Percentiles rank a stretch among this genome's conserved stretches.
Evolutionary conservation across 1,140 invertebrate species (phyloP).

Genomic region (Watersipora subatra): DNA sequence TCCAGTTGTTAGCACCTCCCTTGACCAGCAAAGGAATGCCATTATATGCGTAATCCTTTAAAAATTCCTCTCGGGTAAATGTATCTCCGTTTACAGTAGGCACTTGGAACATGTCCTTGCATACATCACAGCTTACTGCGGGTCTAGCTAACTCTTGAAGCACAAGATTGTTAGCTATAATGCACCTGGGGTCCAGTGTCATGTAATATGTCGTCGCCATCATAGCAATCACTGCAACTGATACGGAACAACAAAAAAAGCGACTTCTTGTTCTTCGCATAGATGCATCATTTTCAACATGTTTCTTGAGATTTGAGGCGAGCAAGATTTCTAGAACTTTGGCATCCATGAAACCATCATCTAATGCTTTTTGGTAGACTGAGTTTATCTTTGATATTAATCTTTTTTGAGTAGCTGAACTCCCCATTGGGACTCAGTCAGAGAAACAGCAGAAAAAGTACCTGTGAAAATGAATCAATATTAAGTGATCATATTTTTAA

Average conservation of each 20-base stretch:
- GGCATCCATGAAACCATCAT: too few relatives aligned
- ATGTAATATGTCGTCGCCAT: background rate
- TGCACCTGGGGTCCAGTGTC: conserved; percentile 45
- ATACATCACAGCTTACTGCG: conserved; percentile 64
- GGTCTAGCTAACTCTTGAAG: conserved; percentile 71
- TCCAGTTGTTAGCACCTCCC: conserved; percentile 65
- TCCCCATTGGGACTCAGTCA: too few relatives aligned
- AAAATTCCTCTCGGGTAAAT: conserved; percentile 51
- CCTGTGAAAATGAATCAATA: too few relatives aligned
- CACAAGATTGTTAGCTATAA: conserved; percentile 66
- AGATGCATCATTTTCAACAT: too few relatives aligned
- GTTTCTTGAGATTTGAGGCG: too few relatives aligned
- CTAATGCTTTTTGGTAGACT: background rate
- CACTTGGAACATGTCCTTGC: conserved; percentile 42
- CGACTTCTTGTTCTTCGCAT: too few relatives aligned
- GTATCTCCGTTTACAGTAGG: conserved; percentile 30
- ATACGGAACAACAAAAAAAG: too few relatives aligned
- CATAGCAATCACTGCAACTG: background rate
- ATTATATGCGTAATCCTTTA: conserved; percentile 50
- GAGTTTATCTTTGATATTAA: too few relatives aligned
- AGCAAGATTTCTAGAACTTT: too few relatives aligned
- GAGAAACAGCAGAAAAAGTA: too few relatives aligned
- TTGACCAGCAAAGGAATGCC: conserved; percentile 67
- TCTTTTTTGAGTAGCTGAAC: too few relatives aligned
- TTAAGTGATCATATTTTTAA: too few relatives aligned